Conservation (phyloP, 1,140 invertebrate genomes). For the Gonioctena quinquepunctata region DNA sequence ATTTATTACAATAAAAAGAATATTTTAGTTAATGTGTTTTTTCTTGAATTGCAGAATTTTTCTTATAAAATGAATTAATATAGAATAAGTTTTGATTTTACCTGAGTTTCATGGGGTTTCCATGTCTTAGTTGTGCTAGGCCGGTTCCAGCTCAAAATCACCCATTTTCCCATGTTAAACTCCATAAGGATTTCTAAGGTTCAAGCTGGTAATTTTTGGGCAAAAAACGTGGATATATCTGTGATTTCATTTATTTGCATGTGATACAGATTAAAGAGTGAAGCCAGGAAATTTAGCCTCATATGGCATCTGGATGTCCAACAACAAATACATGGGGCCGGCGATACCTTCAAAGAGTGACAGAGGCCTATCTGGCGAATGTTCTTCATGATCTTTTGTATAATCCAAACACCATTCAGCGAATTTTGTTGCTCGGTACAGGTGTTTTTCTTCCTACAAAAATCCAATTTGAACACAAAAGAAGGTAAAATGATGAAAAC, state of each 20-base stretch:
- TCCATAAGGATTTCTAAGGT: no score
- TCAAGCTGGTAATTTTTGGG: no score
- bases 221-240: no score
- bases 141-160: no score
- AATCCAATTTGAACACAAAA: no score
- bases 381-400: constrained; percentile 66
- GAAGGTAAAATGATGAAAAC: no score
- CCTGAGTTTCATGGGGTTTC: no score
- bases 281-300: constrained; percentile 69
- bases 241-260: no score
- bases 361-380: constrained; percentile 74
- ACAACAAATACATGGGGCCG: constrained; percentile 72
- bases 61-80: constrained; percentile 2
- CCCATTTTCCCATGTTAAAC: no score
- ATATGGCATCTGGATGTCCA: constrained; percentile 65
- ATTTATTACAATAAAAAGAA: constrained; percentile 41
- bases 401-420: constrained; percentile 82
- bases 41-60: no score
- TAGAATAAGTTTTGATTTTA: no score
- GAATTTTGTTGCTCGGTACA: constrained; percentile 81
- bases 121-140: no score
- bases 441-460: constrained; percentile 65
- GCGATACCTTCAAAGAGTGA: constrained; percentile 86
- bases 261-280: constrained; percentile 49
- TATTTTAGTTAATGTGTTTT: constrained; percentile 43